phyloP scores from a whole-genome alignment of 1,140 invertebrate species.

The Lordiphosa mommai region DNA sequence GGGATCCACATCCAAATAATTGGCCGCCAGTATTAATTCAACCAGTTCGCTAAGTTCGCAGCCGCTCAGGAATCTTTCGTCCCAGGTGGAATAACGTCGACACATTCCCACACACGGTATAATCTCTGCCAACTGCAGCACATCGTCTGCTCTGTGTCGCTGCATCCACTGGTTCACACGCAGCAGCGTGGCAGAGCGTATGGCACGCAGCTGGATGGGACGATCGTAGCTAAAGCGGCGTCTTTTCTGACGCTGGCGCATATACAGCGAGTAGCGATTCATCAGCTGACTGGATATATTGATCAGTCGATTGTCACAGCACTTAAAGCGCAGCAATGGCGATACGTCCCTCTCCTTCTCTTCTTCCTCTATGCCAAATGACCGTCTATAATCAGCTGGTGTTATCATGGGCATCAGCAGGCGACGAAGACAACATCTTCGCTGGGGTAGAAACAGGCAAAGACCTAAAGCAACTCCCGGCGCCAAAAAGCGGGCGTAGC shows the following conservation, averaged over 20 bases:
- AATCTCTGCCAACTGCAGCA: neutral
- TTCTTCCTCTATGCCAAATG: no score
- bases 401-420: no score
- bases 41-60: constrained; percentile 23
- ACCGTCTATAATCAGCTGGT: no score
- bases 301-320: constrained; percentile 27
- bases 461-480: no score
- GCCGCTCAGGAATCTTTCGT: constrained; percentile 12
- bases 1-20: constrained; percentile 19
- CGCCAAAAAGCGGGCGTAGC: no score
- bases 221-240: no score
- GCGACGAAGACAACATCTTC: no score
- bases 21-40: constrained; percentile 27
- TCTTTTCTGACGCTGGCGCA: constrained; percentile 1
- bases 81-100: constrained; percentile 7
- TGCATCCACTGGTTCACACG: constrained; percentile 40
- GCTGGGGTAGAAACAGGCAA: no score
- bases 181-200: constrained; percentile 19
- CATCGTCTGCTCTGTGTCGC: constrained; percentile 6
- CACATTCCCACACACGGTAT: neutral
- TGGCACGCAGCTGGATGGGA: constrained; percentile 20
- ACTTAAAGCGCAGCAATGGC: constrained; percentile 15
- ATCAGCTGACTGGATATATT: constrained; percentile 21
- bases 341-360: no score
- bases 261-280: constrained; percentile 12